Evolutionary conservation across 53 echinoderm and acorn worm genomes (phyloP), one percentile per base, ranked within the genome.

Genomic region (Astropecten irregularis): DNA sequence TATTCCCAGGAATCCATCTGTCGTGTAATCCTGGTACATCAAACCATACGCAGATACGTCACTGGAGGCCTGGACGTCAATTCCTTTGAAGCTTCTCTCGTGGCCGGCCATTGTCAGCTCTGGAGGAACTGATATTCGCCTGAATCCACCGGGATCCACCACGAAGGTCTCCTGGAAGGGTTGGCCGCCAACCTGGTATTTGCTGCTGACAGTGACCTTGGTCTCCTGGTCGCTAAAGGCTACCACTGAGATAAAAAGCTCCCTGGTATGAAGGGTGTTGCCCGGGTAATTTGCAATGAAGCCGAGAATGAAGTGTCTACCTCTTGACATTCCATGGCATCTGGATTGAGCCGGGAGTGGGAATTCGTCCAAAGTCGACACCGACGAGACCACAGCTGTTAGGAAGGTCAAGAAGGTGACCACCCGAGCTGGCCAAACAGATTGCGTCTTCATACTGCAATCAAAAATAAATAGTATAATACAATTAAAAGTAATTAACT

Each of bases 31-130:
- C 47, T 86, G 74, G 25, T 77, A 85, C 35, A 73, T 89, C 11
- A 85, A 49, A 6, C 89, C 89, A 49, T 85, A 89, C 4, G 53
- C 69, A 44, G 89, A 85, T 2, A 89, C 85, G 1, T 85, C 85
- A 21, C 61, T 85, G 3, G 59, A 50, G 15, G 89, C 85, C 14
- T 20, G 10, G 18, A 89, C 48, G 20, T 68, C 57, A n/a, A 89
- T 42, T 11, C 53, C 85, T 85, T 89, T 89, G 2, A 73, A 60
- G 36, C 89, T 89, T 55, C 84, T 59, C 20, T 73, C 84, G 26
- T 27, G 54, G 21, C 60, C 73, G 19, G 16, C 11, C 66, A 89
- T 64, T 15, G 32, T 38, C 16, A 76, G 44, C 3, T 84, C 89
- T 7, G 14, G 9, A n/a, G 90, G 87, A 25, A 87, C 21, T 11